Percentiles rank a stretch among this genome's conserved stretches.
Evolutionary conservation across 2,113 vertebrate genomes (phyloP).

Genomic region (Hymenochirus boettgeri): DNA sequence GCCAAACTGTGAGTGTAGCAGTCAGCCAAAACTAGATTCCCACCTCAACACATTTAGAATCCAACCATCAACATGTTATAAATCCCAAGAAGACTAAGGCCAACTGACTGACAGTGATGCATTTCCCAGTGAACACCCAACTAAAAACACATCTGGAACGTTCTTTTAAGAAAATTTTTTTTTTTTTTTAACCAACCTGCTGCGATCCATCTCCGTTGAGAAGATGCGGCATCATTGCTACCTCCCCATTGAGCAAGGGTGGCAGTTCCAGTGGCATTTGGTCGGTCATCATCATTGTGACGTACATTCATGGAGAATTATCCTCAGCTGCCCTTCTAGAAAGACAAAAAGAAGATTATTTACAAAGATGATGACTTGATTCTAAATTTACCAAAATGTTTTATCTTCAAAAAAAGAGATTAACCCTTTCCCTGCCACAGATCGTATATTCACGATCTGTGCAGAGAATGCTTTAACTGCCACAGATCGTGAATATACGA

Average conservation of each 20-base stretch:
- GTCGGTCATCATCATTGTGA: constrained; percentile 99
- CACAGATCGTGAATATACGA: no score
- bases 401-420: no score
- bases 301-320: constrained; percentile 99
- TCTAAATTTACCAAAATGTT: no score
- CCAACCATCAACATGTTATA: neutral
- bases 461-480: no score
- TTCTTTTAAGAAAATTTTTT: neutral
- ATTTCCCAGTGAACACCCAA: neutral
- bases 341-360: constrained; percentile 23
- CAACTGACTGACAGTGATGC: neutral
- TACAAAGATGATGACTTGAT: no score
- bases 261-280: constrained; percentile 97
- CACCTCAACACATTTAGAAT: neutral
- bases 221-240: constrained; percentile 92
- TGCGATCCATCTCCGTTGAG: constrained; percentile 91
- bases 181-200: constrained; percentile 70
- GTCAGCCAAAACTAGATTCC: neutral
- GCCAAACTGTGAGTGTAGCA: neutral
- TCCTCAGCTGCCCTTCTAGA: constrained; percentile 81
- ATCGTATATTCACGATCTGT: no score
- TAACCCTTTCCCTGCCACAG: no score
- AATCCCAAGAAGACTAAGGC: neutral
- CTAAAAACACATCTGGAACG: neutral
- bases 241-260: constrained; percentile 89